phyloP scores from a whole-genome alignment of 2,797 vertebrate species.

The Gallirallus australis region DNA sequence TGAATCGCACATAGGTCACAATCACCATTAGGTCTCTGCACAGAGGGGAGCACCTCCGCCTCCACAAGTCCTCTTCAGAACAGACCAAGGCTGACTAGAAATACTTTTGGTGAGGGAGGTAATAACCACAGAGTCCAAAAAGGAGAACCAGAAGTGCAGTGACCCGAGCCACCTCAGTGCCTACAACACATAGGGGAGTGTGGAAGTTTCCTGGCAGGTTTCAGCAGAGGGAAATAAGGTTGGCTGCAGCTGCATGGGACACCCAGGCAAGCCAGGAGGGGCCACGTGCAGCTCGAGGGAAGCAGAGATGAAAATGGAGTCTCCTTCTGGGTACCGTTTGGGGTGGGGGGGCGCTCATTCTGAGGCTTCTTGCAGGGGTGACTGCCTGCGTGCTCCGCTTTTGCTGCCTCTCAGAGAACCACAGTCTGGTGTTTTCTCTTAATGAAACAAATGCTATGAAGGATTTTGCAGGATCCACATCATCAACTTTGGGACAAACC shows the following conservation, averaged over 20 bases:
- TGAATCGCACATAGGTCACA: neutral
- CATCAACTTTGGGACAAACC: neutral
- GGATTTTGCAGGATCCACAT: neutral
- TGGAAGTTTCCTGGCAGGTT: neutral
- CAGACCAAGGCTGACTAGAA: neutral
- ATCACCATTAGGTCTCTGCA: accelerated
- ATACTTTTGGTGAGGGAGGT: constrained; percentile 38
- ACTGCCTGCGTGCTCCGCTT: neutral
- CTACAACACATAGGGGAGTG: neutral
- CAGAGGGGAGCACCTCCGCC: neutral
- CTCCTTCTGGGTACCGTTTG: neutral
- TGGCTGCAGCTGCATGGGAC: neutral
- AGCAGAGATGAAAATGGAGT: constrained; percentile 1
- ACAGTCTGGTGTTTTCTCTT: neutral
- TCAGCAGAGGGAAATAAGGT: neutral
- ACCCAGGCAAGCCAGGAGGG: neutral
- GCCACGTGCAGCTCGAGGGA: neutral
- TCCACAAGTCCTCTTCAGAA: neutral
- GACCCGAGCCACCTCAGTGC: accelerated
- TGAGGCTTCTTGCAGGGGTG: neutral
- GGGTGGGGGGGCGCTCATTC: neutral
- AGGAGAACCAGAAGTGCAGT: neutral
- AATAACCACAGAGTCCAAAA: neutral
- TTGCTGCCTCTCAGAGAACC: neutral
- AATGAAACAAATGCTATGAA: neutral